Percentiles rank a stretch among this genome's conserved stretches.
phyloP scores from a whole-genome alignment of 1,140 invertebrate genomes.

The Lordiphosa stackelbergi region DNA sequence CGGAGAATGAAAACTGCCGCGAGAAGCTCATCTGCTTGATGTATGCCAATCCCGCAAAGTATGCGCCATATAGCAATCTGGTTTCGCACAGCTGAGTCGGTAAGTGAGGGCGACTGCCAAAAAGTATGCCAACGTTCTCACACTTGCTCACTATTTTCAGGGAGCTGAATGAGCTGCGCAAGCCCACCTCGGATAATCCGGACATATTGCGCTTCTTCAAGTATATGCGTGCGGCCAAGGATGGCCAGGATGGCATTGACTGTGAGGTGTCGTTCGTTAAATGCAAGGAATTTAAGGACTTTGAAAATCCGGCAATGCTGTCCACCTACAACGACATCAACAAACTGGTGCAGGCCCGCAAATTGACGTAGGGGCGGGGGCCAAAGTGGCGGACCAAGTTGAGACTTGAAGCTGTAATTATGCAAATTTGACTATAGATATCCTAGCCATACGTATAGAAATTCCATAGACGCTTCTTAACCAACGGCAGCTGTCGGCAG shows the following conservation, averaged over 20 bases:
- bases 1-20: slow-evolving; percentile 83
- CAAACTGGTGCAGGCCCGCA: slow-evolving; percentile 88
- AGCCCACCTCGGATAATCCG: slow-evolving; percentile 88
- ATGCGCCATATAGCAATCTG: slow-evolving; percentile 91
- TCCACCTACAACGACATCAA: slow-evolving; percentile 91
- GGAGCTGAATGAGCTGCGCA: slow-evolving; percentile 88
- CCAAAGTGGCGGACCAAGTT: slow-evolving; percentile 36
- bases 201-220: slow-evolving; percentile 91
- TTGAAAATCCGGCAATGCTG: slow-evolving; percentile 87
- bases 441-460: slow-evolving; percentile 55
- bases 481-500: slow-evolving; percentile 35
- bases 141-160: slow-evolving; percentile 77
- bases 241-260: slow-evolving; percentile 87
- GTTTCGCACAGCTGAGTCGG: slow-evolving; percentile 90
- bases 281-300: slow-evolving; percentile 79
- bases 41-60: slow-evolving; percentile 90
- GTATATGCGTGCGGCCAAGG: slow-evolving; percentile 91
- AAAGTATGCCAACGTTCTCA: slow-evolving; percentile 37
- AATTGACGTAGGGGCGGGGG: slow-evolving; percentile 75
- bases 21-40: slow-evolving; percentile 90
- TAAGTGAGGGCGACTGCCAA: slow-evolving; percentile 73
- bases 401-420: slow-evolving; percentile 53
- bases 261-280: slow-evolving; percentile 82
- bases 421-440: slow-evolving; percentile 65
- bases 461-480: slow-evolving; percentile 25